Conservation (phyloP, 2,888 invertebrate genomes). For the Agriopis marginaria region DNA sequence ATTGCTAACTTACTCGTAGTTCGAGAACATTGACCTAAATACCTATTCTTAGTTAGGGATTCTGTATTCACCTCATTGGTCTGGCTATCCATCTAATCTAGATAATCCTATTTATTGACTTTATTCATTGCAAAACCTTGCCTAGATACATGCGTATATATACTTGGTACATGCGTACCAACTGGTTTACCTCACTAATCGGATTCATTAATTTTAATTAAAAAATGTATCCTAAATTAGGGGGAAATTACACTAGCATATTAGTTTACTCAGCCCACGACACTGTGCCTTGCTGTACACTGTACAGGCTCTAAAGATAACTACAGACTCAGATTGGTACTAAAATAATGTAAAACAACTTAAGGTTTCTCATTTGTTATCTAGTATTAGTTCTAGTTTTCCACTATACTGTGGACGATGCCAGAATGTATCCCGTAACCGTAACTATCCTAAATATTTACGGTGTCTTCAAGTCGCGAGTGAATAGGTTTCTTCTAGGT, state of each 20-base stretch:
- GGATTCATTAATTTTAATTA: not conserved
- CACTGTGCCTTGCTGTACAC: no score
- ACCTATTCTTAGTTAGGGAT: slow-evolving; percentile 22
- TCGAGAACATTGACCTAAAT: slow-evolving; percentile 30
- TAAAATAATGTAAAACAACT: no score
- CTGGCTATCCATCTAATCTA: slow-evolving; percentile 8
- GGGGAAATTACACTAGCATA: not conserved
- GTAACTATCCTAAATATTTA: no score
- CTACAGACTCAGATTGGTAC: no score
- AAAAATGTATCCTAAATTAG: not conserved
- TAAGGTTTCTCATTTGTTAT: no score
- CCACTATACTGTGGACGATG: no score
- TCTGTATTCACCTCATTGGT: slow-evolving; percentile 22
- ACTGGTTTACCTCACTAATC: not conserved
- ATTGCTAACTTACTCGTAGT: slow-evolving; percentile 31
- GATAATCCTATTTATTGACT: slow-evolving; percentile 14
- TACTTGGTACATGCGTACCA: not conserved
- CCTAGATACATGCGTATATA: not conserved
- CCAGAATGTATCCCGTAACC: no score
- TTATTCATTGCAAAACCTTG: not conserved
- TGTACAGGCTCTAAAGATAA: no score
- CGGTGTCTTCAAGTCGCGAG: no score
- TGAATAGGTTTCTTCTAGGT: no score
- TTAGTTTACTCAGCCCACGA: not conserved
- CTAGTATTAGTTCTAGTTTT: no score